Base-by-base conservation (phyloP, 2,888 invertebrate species). In the Biston stratarius region DNA sequence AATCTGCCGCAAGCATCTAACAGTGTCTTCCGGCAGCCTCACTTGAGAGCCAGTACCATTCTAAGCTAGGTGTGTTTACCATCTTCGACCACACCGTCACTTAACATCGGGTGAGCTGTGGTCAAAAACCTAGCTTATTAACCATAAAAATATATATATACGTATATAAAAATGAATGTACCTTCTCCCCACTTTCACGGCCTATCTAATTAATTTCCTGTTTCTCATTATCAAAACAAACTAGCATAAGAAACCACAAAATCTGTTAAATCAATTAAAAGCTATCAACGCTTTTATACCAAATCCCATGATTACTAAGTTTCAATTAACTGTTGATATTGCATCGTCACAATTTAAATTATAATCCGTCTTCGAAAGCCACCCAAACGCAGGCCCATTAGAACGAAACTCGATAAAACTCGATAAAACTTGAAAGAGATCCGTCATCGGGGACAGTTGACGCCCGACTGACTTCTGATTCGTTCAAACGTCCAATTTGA, bases 401-500 rank as follows among this genome's bases (percentile, higher is more conserved):
- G 80, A 78, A 79, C 81, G 81, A 81, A 79, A 71, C 78, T 81
- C 56, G 74, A 74, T 74, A 73, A 73, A 72, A 72, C 74, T 77
- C 77, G 79, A 77, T 78, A 80, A 77, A 76, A 76, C 67, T 69
- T 72, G 64, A 70, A 69, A 70, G 75, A 70, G 74, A 69, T 75
- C 78, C 77, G 77, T 75, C 76, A 77, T 73, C 76, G 76, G 68
- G 75, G 80, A 77, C 76, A 75, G 75, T 75, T 74, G 73, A 74
- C 81, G 86, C 82, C 78, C 78, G 83, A 87, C 82, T 88, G 87
- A 81, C 49, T 82, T 72, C 83, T 84, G 84, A 89, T 88, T 85
- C 84, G 82, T 85, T 84, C 83, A 83, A 87, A 86, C 89, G 84
- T 83, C 79, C 87, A 81, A 86, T 91, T 89, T 88, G 85, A 83